Evolutionary conservation across 2,888 invertebrate genomes (phyloP).

Genomic region (Oxyteleia sp.): DNA sequence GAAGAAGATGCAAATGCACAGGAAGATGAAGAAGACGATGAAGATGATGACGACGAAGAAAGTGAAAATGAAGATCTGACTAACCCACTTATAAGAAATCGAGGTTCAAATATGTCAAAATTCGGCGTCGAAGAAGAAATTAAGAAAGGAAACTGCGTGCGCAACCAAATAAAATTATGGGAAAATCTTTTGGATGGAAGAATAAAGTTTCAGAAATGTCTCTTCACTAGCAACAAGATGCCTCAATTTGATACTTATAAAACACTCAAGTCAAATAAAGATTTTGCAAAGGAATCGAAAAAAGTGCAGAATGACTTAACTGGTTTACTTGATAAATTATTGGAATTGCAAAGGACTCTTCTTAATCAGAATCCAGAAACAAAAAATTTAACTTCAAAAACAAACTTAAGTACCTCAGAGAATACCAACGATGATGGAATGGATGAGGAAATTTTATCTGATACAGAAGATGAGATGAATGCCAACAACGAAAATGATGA

Average conservation of each 20-base stretch:
- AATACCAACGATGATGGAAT: constrained; percentile 86
- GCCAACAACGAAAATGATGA: constrained; percentile 74
- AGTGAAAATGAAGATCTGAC: constrained; percentile 43
- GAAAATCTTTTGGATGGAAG: constrained; percentile 95
- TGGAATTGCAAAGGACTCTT: constrained; percentile 89
- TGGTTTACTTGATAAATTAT: constrained; percentile 90
- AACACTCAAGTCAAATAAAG: constrained; percentile 88
- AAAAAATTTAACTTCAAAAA: constrained; percentile 85
- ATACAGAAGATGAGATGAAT: constrained; percentile 88
- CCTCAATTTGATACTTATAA: constrained; percentile 90
- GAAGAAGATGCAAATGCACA: constrained; percentile 33
- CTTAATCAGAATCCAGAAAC: constrained; percentile 92
- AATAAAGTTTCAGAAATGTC: constrained; percentile 95
- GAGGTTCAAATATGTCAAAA: constrained; percentile 82
- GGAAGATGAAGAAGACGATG: constrained; percentile 80
- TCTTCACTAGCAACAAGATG: constrained; percentile 93
- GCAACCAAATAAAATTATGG: constrained; percentile 93
- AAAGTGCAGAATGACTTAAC: constrained; percentile 88
- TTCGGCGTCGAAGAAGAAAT: constrained; percentile 89
- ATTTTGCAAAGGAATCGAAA: constrained; percentile 88
- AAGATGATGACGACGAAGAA: constrained; percentile 75
- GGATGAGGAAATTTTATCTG: constrained; percentile 90
- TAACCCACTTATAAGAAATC: neutral
- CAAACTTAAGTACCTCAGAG: constrained; percentile 53
- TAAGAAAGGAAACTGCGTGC: constrained; percentile 91